phyloP scores from a whole-genome alignment of 2,888 invertebrate genomes.

The Xestia ashworthii region DNA sequence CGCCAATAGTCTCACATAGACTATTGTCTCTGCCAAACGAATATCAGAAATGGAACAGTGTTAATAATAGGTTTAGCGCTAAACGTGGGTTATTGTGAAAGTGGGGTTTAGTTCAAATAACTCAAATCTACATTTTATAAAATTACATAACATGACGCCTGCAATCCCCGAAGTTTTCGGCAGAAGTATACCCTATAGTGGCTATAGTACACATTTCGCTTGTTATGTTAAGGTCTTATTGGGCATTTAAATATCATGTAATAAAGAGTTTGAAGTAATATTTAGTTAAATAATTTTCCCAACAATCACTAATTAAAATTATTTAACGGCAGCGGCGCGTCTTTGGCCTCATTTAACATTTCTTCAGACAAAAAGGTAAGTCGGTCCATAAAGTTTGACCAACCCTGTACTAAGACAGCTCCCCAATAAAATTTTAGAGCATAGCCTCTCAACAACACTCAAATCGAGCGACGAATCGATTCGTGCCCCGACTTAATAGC shows the following conservation, averaged over 20 bases:
- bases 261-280: neutral
- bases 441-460: constrained; percentile 18
- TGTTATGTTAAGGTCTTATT: neutral
- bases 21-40: neutral
- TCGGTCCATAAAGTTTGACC: neutral
- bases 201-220: neutral
- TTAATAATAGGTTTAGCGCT: neutral
- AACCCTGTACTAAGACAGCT: neutral
- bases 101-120: neutral
- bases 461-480: constrained; percentile 41
- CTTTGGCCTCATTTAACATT: neutral
- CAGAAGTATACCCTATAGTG: neutral
- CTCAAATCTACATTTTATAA: neutral
- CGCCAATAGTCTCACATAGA: neutral
- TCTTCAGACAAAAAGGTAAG: neutral
- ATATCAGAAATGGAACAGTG: neutral
- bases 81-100: neutral
- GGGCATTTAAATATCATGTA: neutral
- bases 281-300: neutral
- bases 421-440: neutral
- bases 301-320: neutral
- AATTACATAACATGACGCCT: neutral
- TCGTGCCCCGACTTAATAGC: constrained; percentile 33
- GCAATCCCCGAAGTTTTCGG: neutral
- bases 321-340: neutral